phyloP scores from a whole-genome alignment of 2,113 vertebrate genomes.

The Cebus imitator region DNA sequence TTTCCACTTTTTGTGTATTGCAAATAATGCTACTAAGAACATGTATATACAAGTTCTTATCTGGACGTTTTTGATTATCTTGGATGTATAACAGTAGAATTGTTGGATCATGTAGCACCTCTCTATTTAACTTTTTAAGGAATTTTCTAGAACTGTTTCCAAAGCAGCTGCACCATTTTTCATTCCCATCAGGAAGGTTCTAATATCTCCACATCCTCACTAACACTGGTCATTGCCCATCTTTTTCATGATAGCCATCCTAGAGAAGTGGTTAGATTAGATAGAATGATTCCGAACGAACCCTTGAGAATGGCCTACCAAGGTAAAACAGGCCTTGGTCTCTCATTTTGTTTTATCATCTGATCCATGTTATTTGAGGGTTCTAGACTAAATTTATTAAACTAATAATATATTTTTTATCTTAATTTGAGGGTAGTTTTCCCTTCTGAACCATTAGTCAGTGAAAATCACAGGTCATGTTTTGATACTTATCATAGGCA shows the following conservation, averaged over 20 bases:
- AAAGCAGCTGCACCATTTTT: neutral
- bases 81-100: neutral
- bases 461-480: neutral
- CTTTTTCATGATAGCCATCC: neutral
- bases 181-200: neutral
- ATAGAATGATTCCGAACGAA: neutral
- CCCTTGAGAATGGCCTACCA: neutral
- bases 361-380: neutral
- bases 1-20: neutral
- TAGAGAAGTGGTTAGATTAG: neutral
- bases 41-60: neutral
- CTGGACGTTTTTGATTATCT: neutral
- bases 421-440: neutral
- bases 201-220: neutral
- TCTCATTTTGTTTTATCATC: neutral
- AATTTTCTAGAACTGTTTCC: conserved; percentile 9
- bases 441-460: neutral
- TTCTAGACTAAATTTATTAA: neutral
- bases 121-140: neutral
- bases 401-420: neutral
- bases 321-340: neutral
- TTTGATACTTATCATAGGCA: neutral
- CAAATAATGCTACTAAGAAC: neutral
- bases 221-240: neutral
- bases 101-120: neutral